phyloP scores from a whole-genome alignment of 2,888 invertebrate genomes.

The Cataglyphis albicans region DNA sequence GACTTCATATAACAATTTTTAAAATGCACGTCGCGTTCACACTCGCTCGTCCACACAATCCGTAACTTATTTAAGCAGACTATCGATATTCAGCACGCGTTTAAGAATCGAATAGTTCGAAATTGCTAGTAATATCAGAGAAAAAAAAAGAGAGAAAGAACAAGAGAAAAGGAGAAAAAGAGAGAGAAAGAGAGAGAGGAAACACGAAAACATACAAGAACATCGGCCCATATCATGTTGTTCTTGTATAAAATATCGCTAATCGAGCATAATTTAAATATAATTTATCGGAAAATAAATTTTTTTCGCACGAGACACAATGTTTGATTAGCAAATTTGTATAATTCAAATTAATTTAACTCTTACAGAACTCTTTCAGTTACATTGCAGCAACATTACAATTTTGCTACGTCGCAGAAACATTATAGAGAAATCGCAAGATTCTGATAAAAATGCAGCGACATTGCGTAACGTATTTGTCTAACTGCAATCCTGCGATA shows the following conservation, averaged over 20 bases:
- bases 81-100: conserved; percentile 48
- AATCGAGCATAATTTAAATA: neutral
- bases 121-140: conserved; percentile 18
- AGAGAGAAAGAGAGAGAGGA: neutral
- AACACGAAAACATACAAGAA: neutral
- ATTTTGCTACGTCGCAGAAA: neutral
- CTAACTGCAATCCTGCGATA: neutral
- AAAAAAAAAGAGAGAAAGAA: neutral
- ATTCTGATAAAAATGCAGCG: neutral
- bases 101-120: conserved; percentile 24
- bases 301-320: neutral
- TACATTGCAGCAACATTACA: neutral
- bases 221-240: neutral
- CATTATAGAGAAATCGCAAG: neutral
- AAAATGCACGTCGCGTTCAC: conserved; percentile 4
- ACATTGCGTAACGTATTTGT: neutral
- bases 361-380: neutral
- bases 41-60: neutral
- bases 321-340: neutral
- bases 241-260: neutral
- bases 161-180: neutral
- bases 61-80: conserved; percentile 40
- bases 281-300: neutral
- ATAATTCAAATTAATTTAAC: neutral
- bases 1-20: neutral